phyloP scores from a whole-genome alignment of 1,140 invertebrate species.

The Drosophila ercepeae region DNA sequence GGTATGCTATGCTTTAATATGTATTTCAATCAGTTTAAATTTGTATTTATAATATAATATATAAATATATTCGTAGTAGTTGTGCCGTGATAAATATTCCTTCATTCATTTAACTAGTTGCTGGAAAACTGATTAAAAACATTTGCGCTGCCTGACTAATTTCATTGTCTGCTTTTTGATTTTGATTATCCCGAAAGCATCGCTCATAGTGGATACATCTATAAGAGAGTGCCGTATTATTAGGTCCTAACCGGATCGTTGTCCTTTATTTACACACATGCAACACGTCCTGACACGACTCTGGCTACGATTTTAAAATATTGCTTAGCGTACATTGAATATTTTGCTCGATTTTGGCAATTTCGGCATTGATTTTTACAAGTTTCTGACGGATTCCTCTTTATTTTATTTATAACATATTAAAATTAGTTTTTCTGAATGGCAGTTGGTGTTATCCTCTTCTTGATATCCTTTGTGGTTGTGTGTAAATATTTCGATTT shows the following conservation, averaged over 20 bases:
- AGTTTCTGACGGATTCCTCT: constrained; percentile 69
- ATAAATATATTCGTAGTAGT: constrained; percentile 31
- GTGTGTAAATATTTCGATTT: constrained; percentile 34
- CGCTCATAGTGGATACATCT: constrained; percentile 48
- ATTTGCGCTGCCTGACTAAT: constrained; percentile 59
- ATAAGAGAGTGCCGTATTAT: constrained; percentile 58
- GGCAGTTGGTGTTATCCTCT: constrained; percentile 63
- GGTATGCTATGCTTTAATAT: constrained; percentile 45
- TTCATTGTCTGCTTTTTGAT: constrained; percentile 74
- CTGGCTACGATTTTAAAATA: constrained; percentile 65
- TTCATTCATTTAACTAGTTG: constrained; percentile 72
- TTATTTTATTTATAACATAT: constrained; percentile 57
- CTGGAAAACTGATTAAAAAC: constrained; percentile 64
- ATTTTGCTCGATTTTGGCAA: constrained; percentile 55
- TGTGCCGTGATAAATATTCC: constrained; percentile 52
- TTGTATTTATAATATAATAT: constrained; percentile 34
- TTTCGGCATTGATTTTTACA: constrained; percentile 49
- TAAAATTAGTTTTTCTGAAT: constrained; percentile 62
- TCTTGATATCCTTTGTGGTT: background rate
- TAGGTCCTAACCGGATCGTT: constrained; percentile 33
- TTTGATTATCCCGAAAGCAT: constrained; percentile 71
- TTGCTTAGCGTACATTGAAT: constrained; percentile 73
- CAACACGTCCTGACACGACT: constrained; percentile 10
- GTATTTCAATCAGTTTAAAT: constrained; percentile 46
- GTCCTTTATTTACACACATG: constrained; percentile 53